Conservation (phyloP, 1,140 invertebrate genomes). For the Camponotus floridanus region DNA sequence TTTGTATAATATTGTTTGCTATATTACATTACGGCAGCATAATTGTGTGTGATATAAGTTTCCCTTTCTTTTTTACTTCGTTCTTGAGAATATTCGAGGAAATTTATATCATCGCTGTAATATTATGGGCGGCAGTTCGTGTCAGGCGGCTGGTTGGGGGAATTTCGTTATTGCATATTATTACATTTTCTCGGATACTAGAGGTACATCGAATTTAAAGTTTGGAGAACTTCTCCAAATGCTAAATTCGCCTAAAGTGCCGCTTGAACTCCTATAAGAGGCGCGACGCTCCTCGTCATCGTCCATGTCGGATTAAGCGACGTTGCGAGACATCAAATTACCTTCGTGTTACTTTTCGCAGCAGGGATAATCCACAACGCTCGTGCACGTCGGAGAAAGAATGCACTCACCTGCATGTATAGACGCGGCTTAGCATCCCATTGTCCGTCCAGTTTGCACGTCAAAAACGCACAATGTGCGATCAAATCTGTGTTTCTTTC, state of each 20-base stretch:
- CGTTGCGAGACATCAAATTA: slow-evolving; percentile 71
- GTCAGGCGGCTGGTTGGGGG: slow-evolving; percentile 14
- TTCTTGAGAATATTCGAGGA: slow-evolving; percentile 5
- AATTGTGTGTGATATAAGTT: slow-evolving; percentile 11
- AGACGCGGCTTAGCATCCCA: slow-evolving; percentile 27
- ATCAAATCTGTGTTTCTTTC: slow-evolving; percentile 22
- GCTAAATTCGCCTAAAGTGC: slow-evolving; percentile 59
- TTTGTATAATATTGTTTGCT: slow-evolving; percentile 8
- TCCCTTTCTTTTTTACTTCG: slow-evolving; percentile 4
- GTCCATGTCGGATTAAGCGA: slow-evolving; percentile 55
- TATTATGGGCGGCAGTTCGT: slow-evolving; percentile 4
- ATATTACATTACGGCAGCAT: not conserved
- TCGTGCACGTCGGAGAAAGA: slow-evolving; percentile 33
- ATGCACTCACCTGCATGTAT: slow-evolving; percentile 40
- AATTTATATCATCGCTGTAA: slow-evolving; percentile 39
- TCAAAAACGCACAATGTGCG: slow-evolving; percentile 19
- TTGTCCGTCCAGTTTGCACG: slow-evolving; percentile 24
- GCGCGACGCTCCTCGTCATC: slow-evolving; percentile 12
- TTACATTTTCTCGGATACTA: slow-evolving; percentile 60
- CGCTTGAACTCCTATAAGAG: slow-evolving; percentile 45
- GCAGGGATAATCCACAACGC: slow-evolving; percentile 45
- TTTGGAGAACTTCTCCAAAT: slow-evolving; percentile 56
- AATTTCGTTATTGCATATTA: slow-evolving; percentile 57
- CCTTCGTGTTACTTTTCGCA: slow-evolving; percentile 70
- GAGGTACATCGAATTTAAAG: slow-evolving; percentile 57